Evolutionary conservation across 1,140 invertebrate genomes (phyloP).

Genomic region (Drosophila hydei): DNA sequence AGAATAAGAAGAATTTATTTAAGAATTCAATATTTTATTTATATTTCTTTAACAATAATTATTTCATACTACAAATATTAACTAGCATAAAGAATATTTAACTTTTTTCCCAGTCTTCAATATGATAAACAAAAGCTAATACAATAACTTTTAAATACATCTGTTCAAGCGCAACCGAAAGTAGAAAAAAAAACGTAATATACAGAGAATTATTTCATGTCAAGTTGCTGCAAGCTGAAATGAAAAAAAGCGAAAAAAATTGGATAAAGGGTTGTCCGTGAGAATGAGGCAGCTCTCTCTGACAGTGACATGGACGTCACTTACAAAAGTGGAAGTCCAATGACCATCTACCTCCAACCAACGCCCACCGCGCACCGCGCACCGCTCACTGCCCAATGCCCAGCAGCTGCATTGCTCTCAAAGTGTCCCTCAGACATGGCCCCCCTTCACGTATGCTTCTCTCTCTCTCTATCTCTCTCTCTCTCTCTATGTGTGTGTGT

Average conservation of each 20-base stretch:
- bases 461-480: not conserved
- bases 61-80: too few species aligned
- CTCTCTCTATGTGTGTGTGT: slow-evolving; percentile 40
- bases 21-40: too few species aligned
- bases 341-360: slow-evolving; percentile 9
- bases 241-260: slow-evolving; percentile 16
- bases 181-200: slow-evolving; percentile 34
- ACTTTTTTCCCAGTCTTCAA: too few species aligned
- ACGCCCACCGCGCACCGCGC: slow-evolving; percentile 2
- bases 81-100: too few species aligned
- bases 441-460: slow-evolving; percentile 29
- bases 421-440: slow-evolving; percentile 37
- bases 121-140: too few species aligned
- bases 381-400: not conserved
- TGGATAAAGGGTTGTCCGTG: slow-evolving; percentile 32
- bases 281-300: slow-evolving; percentile 45
- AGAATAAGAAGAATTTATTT: too few species aligned
- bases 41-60: too few species aligned
- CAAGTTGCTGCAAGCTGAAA: slow-evolving; percentile 20
- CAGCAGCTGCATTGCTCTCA: slow-evolving; percentile 44
- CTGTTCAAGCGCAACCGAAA: slow-evolving; percentile 1
- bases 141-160: slow-evolving; percentile 25
- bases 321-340: slow-evolving; percentile 71
- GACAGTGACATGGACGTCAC: slow-evolving; percentile 77
- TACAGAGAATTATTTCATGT: slow-evolving; percentile 31